phyloP scores from a whole-genome alignment of 2,888 invertebrate species.

The Thumatha senex region DNA sequence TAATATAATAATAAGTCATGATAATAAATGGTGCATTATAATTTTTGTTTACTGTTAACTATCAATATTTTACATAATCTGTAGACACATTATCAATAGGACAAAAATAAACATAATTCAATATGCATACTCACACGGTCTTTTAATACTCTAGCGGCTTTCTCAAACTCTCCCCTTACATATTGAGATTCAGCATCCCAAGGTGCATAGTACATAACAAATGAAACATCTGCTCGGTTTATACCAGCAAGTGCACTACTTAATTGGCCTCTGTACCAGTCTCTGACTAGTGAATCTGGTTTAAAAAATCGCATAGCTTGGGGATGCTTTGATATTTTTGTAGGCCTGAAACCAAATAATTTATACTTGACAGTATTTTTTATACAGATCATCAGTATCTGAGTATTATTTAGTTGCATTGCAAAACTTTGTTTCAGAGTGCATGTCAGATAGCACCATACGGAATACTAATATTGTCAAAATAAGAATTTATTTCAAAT shows the following conservation, averaged over 20 bases:
- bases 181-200: conserved; percentile 95
- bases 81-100: not conserved
- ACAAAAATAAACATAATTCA: not conserved
- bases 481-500: no score
- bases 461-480: no score
- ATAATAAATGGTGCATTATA: no score
- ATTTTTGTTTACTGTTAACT: no score
- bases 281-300: conserved; percentile 86
- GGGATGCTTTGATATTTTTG: conserved; percentile 71
- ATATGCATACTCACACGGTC: conserved; percentile 82
- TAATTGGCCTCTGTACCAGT: conserved; percentile 91
- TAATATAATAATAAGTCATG: no score
- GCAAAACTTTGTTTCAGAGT: no score
- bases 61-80: not conserved
- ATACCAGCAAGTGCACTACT: conserved; percentile 85
- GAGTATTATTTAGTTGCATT: no score
- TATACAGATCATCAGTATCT: no score
- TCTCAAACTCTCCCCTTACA: conserved; percentile 89
- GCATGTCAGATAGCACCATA: no score
- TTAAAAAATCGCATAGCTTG: conserved; percentile 88
- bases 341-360: conserved; percentile 44
- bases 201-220: conserved; percentile 97
- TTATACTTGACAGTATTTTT: not conserved
- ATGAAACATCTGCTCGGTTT: conserved; percentile 88
- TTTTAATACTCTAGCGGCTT: conserved; percentile 87